phyloP scores from a whole-genome alignment of 2,888 invertebrate species.

The Drosophila quinaria region DNA sequence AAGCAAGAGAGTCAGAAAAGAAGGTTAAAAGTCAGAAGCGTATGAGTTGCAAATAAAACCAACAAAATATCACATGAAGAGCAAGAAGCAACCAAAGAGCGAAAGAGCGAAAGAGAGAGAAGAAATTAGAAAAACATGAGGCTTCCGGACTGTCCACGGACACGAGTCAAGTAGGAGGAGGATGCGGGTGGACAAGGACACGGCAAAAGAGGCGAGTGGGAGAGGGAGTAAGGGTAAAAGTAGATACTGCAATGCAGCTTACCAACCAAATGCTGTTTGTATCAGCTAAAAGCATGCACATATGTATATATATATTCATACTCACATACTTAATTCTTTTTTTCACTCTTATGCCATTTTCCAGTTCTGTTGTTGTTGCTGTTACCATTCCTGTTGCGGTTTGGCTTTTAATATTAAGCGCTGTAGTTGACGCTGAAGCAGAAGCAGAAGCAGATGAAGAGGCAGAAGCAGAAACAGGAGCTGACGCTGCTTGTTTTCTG shows the following conservation, averaged over 20 bases:
- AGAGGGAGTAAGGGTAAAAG: constrained; percentile 3
- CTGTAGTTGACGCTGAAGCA: constrained; percentile 60
- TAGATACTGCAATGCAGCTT: constrained; percentile 63
- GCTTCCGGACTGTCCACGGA: constrained; percentile 8
- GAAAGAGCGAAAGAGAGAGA: constrained; percentile 4
- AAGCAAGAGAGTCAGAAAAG: constrained; percentile 33
- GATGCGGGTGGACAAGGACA: constrained; percentile 18
- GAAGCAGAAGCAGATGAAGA: constrained; percentile 7
- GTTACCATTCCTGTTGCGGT: constrained; percentile 40
- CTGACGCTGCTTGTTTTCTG: constrained; percentile 76
- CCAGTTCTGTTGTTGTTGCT: constrained; percentile 32
- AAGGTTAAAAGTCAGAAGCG: constrained; percentile 71
- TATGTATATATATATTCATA: constrained; percentile 16
- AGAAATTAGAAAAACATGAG: constrained; percentile 61
- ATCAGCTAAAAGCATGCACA: constrained; percentile 51
- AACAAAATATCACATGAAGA: constrained; percentile 39
- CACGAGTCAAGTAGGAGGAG: not conserved
- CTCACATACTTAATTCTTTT: constrained; percentile 23
- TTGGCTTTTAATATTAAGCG: constrained; percentile 77
- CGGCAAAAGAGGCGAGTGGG: not conserved
- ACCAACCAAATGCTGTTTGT: constrained; percentile 62
- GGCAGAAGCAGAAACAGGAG: constrained; percentile 5
- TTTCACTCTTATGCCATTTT: constrained; percentile 39
- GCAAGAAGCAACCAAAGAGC: not conserved
- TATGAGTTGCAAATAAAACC: constrained; percentile 65